Percentiles rank a stretch among this genome's conserved stretches.
Conservation (phyloP, 2,113 vertebrate genomes). For the Muscicapa adusta region DNA sequence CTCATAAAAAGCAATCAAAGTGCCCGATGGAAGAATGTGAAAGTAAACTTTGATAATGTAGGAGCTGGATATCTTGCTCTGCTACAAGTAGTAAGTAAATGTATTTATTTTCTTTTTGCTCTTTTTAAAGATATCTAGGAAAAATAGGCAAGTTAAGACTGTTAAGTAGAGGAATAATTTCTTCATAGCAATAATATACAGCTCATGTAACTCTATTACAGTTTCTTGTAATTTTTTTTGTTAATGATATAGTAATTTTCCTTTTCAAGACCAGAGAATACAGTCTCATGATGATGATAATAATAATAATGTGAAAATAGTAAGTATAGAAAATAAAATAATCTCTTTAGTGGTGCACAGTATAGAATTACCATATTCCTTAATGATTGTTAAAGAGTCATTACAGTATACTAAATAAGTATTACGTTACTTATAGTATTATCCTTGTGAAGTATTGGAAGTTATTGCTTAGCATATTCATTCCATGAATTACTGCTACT, state of each 20-base stretch:
- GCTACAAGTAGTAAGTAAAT: constrained; percentile 90
- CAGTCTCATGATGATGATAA: background rate
- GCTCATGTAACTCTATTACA: background rate
- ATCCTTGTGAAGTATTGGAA: background rate
- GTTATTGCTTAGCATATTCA: background rate
- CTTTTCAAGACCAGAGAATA: background rate
- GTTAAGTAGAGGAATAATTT: background rate
- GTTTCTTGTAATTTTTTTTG: background rate
- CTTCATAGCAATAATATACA: background rate
- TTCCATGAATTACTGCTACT: background rate
- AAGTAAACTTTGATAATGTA: constrained; percentile 96
- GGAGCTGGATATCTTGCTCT: constrained; percentile 92
- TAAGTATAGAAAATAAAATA: background rate
- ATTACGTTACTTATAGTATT: background rate
- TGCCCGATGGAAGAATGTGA: constrained; percentile 84
- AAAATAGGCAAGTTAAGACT: background rate
- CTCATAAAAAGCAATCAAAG: constrained; percentile 72
- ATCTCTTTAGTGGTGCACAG: background rate
- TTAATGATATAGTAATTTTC: background rate
- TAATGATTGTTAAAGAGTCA: background rate
- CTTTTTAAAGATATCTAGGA: background rate
- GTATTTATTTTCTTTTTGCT: background rate
- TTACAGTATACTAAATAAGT: background rate
- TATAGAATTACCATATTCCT: background rate
- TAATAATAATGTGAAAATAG: background rate